phyloP scores from a whole-genome alignment of 2,797 vertebrate genomes.

The Rhinoraja longicauda region DNA sequence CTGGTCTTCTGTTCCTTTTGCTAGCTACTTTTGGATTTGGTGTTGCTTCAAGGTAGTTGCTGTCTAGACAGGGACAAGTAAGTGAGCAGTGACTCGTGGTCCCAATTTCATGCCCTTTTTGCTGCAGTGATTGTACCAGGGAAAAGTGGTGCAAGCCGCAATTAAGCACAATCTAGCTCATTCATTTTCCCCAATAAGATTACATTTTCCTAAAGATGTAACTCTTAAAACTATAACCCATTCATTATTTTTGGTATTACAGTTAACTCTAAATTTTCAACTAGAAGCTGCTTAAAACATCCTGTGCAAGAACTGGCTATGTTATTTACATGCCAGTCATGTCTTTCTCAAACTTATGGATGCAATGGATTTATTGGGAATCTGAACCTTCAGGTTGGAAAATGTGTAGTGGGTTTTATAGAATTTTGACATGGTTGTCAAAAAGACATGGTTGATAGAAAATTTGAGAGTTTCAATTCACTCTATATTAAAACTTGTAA shows the following conservation, averaged over 20 bases:
- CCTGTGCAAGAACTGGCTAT: neutral
- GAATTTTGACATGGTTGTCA: neutral
- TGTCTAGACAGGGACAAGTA: too few species aligned
- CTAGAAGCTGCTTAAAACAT: neutral
- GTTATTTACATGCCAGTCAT: neutral
- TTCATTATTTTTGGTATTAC: neutral
- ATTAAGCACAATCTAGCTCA: too few species aligned
- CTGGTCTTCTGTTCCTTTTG: too few species aligned
- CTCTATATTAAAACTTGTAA: neutral
- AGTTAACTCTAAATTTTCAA: neutral
- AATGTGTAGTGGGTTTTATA: neutral
- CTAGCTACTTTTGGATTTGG: too few species aligned
- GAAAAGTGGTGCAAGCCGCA: too few species aligned
- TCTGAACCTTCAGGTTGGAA: neutral
- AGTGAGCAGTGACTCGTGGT: too few species aligned
- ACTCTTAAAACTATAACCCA: too few species aligned
- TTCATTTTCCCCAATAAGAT: neutral
- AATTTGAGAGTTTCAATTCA: neutral
- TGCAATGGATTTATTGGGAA: neutral
- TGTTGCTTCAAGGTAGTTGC: too few species aligned
- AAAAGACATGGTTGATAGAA: neutral
- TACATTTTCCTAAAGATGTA: neutral
- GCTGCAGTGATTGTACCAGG: too few species aligned
- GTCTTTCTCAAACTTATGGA: neutral
- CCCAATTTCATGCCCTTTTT: too few species aligned